phyloP scores from a whole-genome alignment of 2,888 invertebrate species.

The Drosophila trichaetosa region DNA sequence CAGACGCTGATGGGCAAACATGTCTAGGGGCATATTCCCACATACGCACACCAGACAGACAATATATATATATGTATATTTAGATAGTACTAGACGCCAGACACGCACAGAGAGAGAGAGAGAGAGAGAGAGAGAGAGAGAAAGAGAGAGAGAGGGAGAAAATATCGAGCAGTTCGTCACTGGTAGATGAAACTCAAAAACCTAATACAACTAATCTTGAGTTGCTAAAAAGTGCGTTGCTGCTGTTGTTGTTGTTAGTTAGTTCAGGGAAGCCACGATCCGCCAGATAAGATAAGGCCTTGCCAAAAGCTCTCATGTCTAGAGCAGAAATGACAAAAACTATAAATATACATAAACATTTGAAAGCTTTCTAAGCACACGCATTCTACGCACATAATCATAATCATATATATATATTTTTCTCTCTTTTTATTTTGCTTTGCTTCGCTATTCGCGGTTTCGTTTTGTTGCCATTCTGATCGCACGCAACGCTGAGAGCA shows the following conservation, averaged over 20 bases:
- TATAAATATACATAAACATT: slow-evolving; percentile 2
- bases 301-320: slow-evolving; percentile 37
- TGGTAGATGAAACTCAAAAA: slow-evolving; percentile 37
- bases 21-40: slow-evolving; percentile 28
- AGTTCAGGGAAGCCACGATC: slow-evolving; percentile 71
- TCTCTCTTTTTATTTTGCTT: slow-evolving; percentile 18
- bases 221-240: slow-evolving; percentile 56
- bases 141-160: not conserved
- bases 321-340: not conserved
- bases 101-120: slow-evolving; percentile 14
- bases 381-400: slow-evolving; percentile 30
- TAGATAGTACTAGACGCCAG: slow-evolving; percentile 38
- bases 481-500: slow-evolving; percentile 25
- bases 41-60: slow-evolving; percentile 31
- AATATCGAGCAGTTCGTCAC: slow-evolving; percentile 22
- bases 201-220: slow-evolving; percentile 54
- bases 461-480: slow-evolving; percentile 31
- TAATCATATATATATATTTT: not conserved
- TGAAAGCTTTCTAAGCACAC: slow-evolving; percentile 40
- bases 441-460: slow-evolving; percentile 27
- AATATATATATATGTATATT: slow-evolving; percentile 3
- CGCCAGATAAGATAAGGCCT: slow-evolving; percentile 67
- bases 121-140: not conserved
- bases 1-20: slow-evolving; percentile 34
- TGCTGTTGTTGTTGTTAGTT: slow-evolving; percentile 46